A percentile compares a stretch with the other conserved stretches of the same genome.
phyloP scores from a whole-genome alignment of 2,797 vertebrate genomes.

The Sciurus carolinensis region DNA sequence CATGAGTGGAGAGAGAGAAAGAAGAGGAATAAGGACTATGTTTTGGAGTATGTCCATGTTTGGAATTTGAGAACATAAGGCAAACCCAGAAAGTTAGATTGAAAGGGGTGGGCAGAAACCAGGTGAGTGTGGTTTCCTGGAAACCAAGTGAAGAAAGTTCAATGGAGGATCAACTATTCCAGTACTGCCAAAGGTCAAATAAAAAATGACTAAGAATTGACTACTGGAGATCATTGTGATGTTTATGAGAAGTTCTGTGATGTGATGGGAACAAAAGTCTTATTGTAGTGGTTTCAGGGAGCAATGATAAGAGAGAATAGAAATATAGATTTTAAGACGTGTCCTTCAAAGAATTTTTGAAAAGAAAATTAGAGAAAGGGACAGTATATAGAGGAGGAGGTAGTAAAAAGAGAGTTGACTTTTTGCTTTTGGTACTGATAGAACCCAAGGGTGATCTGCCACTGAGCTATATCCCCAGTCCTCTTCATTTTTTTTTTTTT shows the following conservation, averaged over 20 bases:
- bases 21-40: neutral
- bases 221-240: neutral
- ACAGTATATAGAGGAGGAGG: neutral
- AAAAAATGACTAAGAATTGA: conserved; percentile 1
- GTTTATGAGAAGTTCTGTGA: conserved; percentile 42
- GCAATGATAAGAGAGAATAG: neutral
- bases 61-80: neutral
- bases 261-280: neutral
- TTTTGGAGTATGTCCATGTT: neutral
- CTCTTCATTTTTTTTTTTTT: too few species aligned
- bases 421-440: too few species aligned
- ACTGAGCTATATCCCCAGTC: too few species aligned
- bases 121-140: conserved; percentile 15
- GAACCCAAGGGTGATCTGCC: too few species aligned
- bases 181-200: neutral
- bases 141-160: conserved; percentile 24
- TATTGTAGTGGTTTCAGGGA: neutral
- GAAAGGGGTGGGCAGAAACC: neutral
- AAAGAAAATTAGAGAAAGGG: conserved; percentile 54
- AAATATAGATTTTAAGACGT: neutral
- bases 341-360: conserved; percentile 34
- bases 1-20: neutral
- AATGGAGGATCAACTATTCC: neutral
- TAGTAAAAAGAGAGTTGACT: neutral
- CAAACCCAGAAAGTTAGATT: conserved; percentile 26